These are phyloP conservation scores for Brachyalestes nurse DNA, from an alignment of 2,797 vertebrate species.

Conservation along the genomic window DNA sequence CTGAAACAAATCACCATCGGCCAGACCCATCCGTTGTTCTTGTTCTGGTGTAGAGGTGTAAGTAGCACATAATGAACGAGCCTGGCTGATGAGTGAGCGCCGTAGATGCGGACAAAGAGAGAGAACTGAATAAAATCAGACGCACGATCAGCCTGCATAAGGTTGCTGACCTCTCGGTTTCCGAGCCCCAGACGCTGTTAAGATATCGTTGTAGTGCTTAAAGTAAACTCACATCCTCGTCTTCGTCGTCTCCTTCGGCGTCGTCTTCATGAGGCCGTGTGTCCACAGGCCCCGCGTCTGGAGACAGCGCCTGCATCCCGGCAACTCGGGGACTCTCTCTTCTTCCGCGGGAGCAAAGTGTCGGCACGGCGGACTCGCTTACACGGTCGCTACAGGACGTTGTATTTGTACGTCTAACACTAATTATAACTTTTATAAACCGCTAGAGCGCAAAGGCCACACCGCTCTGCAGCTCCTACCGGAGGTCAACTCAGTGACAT, in stretches of 20 bases:
- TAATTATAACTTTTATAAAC: slow-evolving; percentile 19
- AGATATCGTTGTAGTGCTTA: neutral
- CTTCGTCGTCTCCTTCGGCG: slow-evolving; percentile 81
- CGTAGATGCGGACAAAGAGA: too few relatives aligned
- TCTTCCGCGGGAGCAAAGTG: neutral
- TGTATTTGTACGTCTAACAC: neutral
- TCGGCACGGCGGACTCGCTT: too few relatives aligned
- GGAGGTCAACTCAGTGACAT: slow-evolving; percentile 76
- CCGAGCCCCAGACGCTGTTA: neutral
- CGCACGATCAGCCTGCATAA: neutral
- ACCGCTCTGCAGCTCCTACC: slow-evolving; percentile 47
- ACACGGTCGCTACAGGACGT: too few relatives aligned
- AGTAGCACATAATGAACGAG: too few relatives aligned
- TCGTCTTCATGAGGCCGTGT: slow-evolving; percentile 77
- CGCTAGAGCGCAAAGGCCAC: slow-evolving; percentile 27
- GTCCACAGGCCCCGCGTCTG: slow-evolving; percentile 74
- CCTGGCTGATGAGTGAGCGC: too few relatives aligned
- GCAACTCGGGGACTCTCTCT: slow-evolving; percentile 29
- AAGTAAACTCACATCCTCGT: slow-evolving; percentile 73
- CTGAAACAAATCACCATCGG: too few relatives aligned
- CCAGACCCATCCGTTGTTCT: too few relatives aligned
- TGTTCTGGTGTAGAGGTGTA: too few relatives aligned
- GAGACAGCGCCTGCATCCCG: slow-evolving; percentile 76
- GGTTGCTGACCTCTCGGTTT: too few relatives aligned
- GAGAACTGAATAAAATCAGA: too few relatives aligned